Base-by-base conservation (phyloP, 2,888 invertebrate genomes). In the Ferrisia virgata region DNA sequence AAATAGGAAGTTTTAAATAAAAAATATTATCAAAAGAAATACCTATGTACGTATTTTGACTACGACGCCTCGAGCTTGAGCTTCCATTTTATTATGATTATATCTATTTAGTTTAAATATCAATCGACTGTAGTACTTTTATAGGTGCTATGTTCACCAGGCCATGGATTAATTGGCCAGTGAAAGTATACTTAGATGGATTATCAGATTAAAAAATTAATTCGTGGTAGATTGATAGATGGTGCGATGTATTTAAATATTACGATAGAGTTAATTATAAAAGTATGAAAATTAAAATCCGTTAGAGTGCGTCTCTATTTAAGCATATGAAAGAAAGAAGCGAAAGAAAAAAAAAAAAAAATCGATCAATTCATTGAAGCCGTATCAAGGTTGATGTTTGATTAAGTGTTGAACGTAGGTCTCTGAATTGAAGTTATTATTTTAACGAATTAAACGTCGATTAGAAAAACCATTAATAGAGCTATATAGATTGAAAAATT, bases 361-460 rank as follows among this genome's bases (percentile, higher is more conserved):
- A 64, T 64, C 58, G 58, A 64, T 64, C 58, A 64, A 64, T 11
- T 64, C 58, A 64, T 64, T 64, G 58, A 64, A 64, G 58, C 58
- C 58, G 28, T 64, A 64, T 64, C 58, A 64, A 64, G 58, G 58
- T 64, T n/a, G 25, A 25, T 22, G 28, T 28, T 64, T 64, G 58
- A 64, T 64, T 64, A 28, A 64, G 28, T 64, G 58, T 64, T 64
- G 58, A 64, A 64, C 58, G 58, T 64, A 64, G 18, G 28, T 64
- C 58, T 25, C n/a, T 64, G 28, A 64, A 64, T 22, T 64, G 22
- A 64, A 64, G 58, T 64, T 64, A 64, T 64, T 64, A 64, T 64
- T 64, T 64, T 64, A 64, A 28, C 58, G 58, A 64, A 64, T 64
- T 64, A 64, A 64, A 64, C 58, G 58, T 64, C 28, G 58, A 64